These are phyloP conservation scores for Ypsolopha sequella DNA, from an alignment of 2,888 invertebrate genomes.

Conservation along the genomic window DNA sequence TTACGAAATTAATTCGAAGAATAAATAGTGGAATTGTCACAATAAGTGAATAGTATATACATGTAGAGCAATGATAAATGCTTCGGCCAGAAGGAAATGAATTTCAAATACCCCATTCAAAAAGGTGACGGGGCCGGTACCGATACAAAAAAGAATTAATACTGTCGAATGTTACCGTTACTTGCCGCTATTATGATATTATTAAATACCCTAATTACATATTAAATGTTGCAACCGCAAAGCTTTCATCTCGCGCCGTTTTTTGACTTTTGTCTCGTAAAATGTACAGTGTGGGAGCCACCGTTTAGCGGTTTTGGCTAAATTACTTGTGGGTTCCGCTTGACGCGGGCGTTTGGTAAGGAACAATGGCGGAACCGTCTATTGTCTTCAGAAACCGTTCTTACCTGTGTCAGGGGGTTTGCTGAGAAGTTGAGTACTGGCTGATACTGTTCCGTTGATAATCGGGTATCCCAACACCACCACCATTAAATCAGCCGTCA, in stretches of 20 bases:
- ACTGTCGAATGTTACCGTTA: slow-evolving; percentile 47
- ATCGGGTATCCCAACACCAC: too few species aligned
- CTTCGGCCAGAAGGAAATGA: too few species aligned
- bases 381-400: slow-evolving; percentile 12
- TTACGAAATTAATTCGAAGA: too few species aligned
- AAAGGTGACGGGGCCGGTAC: background rate
- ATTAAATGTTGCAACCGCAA: slow-evolving; percentile 62
- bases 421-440: background rate
- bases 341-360: slow-evolving; percentile 12
- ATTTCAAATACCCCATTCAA: too few species aligned
- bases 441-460: background rate
- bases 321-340: slow-evolving; percentile 39
- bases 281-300: slow-evolving; percentile 37
- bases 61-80: too few species aligned
- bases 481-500: too few species aligned
- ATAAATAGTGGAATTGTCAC: too few species aligned
- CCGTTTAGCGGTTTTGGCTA: slow-evolving; percentile 42
- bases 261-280: slow-evolving; percentile 54
- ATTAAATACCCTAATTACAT: slow-evolving; percentile 62
- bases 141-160: slow-evolving; percentile 8
- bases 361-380: slow-evolving; percentile 12
- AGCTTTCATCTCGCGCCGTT: slow-evolving; percentile 46
- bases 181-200: slow-evolving; percentile 39
- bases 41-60: too few species aligned
- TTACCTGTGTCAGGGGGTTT: background rate